Evolutionary conservation across 1,140 invertebrate genomes (phyloP).

Genomic region (Drosophila lacteicornis): DNA sequence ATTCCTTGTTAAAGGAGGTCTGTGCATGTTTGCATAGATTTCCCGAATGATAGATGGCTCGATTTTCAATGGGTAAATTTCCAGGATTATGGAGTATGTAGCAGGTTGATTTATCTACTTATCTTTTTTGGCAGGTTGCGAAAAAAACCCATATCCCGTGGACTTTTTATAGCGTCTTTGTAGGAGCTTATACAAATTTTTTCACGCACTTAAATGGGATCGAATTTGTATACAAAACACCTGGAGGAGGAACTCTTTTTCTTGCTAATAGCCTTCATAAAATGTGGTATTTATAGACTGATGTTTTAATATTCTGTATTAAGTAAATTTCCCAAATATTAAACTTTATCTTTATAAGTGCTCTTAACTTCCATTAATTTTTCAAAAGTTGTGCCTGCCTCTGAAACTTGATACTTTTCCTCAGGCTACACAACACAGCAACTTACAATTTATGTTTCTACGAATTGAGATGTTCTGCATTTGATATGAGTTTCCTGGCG

Average conservation of each 20-base stretch:
- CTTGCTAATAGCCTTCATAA: too few species aligned
- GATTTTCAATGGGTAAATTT: slow-evolving; percentile 38
- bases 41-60: slow-evolving; percentile 43
- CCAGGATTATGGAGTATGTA: slow-evolving; percentile 14
- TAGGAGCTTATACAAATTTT: slow-evolving; percentile 8
- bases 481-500: slow-evolving; percentile 30
- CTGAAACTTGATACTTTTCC: slow-evolving; percentile 1
- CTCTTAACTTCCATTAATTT: background rate
- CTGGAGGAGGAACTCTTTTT: too few species aligned
- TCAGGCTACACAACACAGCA: slow-evolving; percentile 1
- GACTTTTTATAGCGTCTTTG: slow-evolving; percentile 6
- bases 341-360: background rate
- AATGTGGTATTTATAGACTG: background rate
- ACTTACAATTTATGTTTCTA: slow-evolving; percentile 15
- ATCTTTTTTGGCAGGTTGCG: background rate
- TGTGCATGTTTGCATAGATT: slow-evolving; percentile 29
- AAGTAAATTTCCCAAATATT: background rate
- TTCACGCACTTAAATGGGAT: slow-evolving; percentile 1
- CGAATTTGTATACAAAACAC: slow-evolving; percentile 1
- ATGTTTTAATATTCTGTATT: background rate
- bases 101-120: slow-evolving; percentile 44
- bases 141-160: background rate
- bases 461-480: slow-evolving; percentile 36
- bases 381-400: slow-evolving; percentile 1
- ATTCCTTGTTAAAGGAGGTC: background rate